Evolutionary conservation across 2,113 vertebrate genomes (phyloP), one percentile per base, ranked within the genome.

Genomic region (Oncorhynchus mykiss): DNA sequence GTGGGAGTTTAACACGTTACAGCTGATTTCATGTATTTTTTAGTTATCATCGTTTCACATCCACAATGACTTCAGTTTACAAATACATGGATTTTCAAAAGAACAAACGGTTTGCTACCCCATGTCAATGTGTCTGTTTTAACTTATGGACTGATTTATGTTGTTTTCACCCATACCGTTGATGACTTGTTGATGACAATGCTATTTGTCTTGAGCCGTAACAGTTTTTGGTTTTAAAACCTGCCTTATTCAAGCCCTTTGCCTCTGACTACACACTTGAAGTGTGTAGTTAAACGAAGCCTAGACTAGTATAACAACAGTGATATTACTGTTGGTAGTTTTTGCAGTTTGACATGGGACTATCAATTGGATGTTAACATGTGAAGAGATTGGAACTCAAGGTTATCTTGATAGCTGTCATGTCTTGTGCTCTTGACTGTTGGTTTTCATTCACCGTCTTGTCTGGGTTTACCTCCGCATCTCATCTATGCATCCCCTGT

Each of bases 231-330:
- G 73, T 84, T 81, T 89, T 83, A 76, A 85, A 84, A 88, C 76
- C 75, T 91, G 91, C 90, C 91, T 93, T 93, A 91, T 86, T 86
- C 82, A 78, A 81, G 34, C 77, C 78, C 87, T 90, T 82, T 88
- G 86, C 88, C 84, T 91, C 80, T 75, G 87, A 85, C 83, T 83
- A n/a, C n/a, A n/a, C n/a, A n/a, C n/a, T n/a, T n/a, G 69, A 72
- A 54, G 79, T 80, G 79, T 3, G 18, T 72, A 78, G 76, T 27
- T 75, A 60, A 80, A 29, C 45, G 29, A 73, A 71, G 31, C 59
- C 2, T 76, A 64, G 51, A 3, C n/a, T 54, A 11, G 14, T 20
- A 34, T 31, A n/a, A 20, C 25, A 31, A 29, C n/a, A 18, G 25
- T 2, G 66, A 67, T 18, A 27, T 29, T 20, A 34, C 27, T 16